Evolutionary conservation across 1,140 invertebrate species (phyloP), one percentile per base, ranked within the genome.

Genomic region (Platyscapa corneri): DNA sequence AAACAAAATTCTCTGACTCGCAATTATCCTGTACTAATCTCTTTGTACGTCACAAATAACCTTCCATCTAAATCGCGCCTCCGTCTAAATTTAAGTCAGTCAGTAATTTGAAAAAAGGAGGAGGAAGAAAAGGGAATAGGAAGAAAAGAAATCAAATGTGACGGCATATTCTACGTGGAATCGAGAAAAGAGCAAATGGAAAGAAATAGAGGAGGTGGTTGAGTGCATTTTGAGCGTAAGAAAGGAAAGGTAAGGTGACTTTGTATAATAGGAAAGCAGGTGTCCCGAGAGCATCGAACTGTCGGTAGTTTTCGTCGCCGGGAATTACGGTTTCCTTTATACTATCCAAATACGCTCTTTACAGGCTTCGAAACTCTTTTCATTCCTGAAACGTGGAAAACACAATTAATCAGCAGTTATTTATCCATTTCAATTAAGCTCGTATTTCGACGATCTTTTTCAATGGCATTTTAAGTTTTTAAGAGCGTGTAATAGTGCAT

Each of bases 351-450:
- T 76, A 37, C 76, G 75, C 79, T 65, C 70, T 76, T 75, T 76
- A 84, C 27, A 46, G 70, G 72, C 34, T 56, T 64, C 75, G 42
- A 42, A 56, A 16, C 64, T n/a, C 70, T n/a, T 20, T 53, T 60
- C 76, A 30, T n/a, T 20, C n/a, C n/a, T 53, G 42, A 84, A 65
- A n/a, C 37, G 49, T 39, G 39, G 12, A 89, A 88, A 89, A 89
- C 88, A 85, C 86, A 84, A 86, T 86, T 89, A 88, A 89, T 90
- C 88, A 88, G 84, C 30, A 86, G 86, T 74, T 84, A 8, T 34
- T 34, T 67, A 34, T 67, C 34, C 27, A 6, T 67, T 67, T 67
- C 32, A 0, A 67, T 34, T 67, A 34, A 32, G 3, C 65, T 67
- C 18, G 39, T 14, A 3, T 23, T 23, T 14, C 56, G 56, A 3